Evolutionary conservation across 2,797 vertebrate genomes (phyloP).

Genomic region (Lithobates sylvaticus): DNA sequence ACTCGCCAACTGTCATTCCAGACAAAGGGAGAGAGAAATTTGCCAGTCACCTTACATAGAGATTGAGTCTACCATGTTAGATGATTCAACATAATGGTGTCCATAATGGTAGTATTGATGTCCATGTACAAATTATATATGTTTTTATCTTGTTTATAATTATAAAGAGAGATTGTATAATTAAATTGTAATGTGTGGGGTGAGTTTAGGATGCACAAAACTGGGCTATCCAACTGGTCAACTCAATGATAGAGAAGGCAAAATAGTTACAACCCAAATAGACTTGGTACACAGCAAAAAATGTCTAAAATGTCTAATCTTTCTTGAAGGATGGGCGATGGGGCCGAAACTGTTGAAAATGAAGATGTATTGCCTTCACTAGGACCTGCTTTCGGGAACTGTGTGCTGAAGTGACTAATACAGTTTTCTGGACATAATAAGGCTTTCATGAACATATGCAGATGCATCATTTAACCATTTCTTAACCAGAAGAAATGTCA

Average conservation of each 20-base stretch:
- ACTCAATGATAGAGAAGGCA: neutral
- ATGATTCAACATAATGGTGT: too few species aligned
- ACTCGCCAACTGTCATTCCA: too few species aligned
- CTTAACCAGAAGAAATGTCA: slow-evolving; percentile 12
- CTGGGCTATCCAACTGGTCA: neutral
- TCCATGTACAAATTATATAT: too few species aligned
- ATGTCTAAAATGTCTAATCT: slow-evolving; percentile 38
- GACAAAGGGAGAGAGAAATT: too few species aligned
- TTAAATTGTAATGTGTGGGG: too few species aligned
- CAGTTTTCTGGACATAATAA: slow-evolving; percentile 38
- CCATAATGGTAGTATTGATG: too few species aligned
- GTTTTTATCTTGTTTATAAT: too few species aligned
- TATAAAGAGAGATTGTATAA: too few species aligned
- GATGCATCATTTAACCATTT: slow-evolving; percentile 14
- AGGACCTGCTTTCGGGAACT: slow-evolving; percentile 28
- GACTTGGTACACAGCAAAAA: slow-evolving; percentile 23
- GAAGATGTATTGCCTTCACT: slow-evolving; percentile 49
- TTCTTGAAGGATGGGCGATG: slow-evolving; percentile 42
- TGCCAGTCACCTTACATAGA: too few species aligned
- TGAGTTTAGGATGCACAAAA: too few species aligned
- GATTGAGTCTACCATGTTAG: too few species aligned
- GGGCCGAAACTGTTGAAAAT: slow-evolving; percentile 15
- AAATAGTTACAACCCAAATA: slow-evolving; percentile 6
- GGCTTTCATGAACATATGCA: slow-evolving; percentile 1
- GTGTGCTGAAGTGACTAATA: slow-evolving; percentile 38